Evolutionary conservation across 2,797 vertebrate species (phyloP).

Genomic region (Chaetodon trifasciatus): DNA sequence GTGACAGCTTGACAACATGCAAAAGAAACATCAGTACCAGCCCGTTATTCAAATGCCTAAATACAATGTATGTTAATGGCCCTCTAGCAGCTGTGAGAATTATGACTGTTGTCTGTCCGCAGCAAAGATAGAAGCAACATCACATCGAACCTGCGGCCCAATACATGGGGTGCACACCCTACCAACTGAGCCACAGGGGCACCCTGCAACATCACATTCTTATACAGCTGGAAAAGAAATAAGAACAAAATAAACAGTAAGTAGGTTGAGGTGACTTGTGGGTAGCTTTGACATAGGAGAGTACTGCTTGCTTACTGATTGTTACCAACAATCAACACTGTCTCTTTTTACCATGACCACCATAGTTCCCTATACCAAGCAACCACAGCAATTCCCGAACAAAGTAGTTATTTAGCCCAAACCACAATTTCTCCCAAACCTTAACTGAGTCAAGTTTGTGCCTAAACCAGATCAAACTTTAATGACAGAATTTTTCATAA

Average conservation of each 20-base stretch:
- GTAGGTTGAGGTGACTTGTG: too few species aligned
- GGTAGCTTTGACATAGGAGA: not conserved
- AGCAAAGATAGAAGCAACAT: too few species aligned
- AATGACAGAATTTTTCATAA: not conserved
- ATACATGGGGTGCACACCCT: too few species aligned
- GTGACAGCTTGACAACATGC: too few species aligned
- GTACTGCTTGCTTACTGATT: not conserved
- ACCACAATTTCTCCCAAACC: not conserved
- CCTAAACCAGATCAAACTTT: not conserved
- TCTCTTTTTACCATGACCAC: not conserved
- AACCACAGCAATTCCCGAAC: not conserved
- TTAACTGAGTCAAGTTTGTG: not conserved
- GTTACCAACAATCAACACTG: not conserved
- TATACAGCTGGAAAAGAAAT: not conserved
- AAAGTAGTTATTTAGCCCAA: not conserved
- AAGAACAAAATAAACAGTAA: not conserved
- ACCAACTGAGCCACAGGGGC: too few species aligned
- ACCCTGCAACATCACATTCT: too few species aligned
- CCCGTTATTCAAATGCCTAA: too few species aligned
- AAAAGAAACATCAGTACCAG: too few species aligned
- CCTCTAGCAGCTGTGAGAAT: not conserved
- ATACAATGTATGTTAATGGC: not conserved
- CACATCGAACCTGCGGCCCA: too few species aligned
- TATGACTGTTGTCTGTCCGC: not conserved
- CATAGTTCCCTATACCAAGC: not conserved